Evolutionary conservation across 2,888 invertebrate species (phyloP).

Genomic region (Drosophila mettleri): DNA sequence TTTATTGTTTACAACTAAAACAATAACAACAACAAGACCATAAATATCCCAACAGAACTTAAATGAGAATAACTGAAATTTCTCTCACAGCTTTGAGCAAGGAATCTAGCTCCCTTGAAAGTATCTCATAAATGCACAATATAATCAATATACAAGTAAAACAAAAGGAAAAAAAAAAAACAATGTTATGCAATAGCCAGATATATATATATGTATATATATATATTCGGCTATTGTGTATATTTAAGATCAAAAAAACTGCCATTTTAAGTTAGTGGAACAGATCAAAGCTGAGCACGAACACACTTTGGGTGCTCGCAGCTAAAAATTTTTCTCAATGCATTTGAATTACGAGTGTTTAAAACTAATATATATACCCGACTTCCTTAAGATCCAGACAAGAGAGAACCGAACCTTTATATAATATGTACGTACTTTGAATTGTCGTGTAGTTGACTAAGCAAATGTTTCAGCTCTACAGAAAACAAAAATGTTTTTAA

Average conservation of each 20-base stretch:
- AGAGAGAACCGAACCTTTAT: slow-evolving; percentile 33
- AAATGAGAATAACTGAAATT: slow-evolving; percentile 1
- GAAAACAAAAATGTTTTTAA: slow-evolving; percentile 61
- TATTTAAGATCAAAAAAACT: slow-evolving; percentile 59
- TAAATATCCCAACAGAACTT: slow-evolving; percentile 29
- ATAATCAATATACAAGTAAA: slow-evolving; percentile 15
- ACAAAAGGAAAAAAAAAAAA: background rate
- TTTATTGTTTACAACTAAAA: slow-evolving; percentile 50
- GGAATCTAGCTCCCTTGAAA: slow-evolving; percentile 41
- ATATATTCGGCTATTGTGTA: slow-evolving; percentile 8
- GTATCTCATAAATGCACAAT: slow-evolving; percentile 63
- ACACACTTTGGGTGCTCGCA: background rate
- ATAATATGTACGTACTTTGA: slow-evolving; percentile 57
- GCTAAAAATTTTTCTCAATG: slow-evolving; percentile 39
- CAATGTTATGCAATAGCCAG: slow-evolving; percentile 8
- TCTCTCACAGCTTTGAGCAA: slow-evolving; percentile 13
- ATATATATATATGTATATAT: slow-evolving; percentile 2
- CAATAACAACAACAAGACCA: slow-evolving; percentile 21
- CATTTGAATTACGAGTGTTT: slow-evolving; percentile 40
- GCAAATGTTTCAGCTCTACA: slow-evolving; percentile 53
- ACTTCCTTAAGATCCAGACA: slow-evolving; percentile 40
- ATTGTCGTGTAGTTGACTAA: slow-evolving; percentile 72
- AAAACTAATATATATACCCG: slow-evolving; percentile 23
- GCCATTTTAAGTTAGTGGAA: slow-evolving; percentile 75
- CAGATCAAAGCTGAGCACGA: slow-evolving; percentile 13